Percentiles rank a stretch among this genome's conserved stretches.
Evolutionary conservation across 2,888 invertebrate genomes (phyloP).

Genomic region (Torymus texanus): DNA sequence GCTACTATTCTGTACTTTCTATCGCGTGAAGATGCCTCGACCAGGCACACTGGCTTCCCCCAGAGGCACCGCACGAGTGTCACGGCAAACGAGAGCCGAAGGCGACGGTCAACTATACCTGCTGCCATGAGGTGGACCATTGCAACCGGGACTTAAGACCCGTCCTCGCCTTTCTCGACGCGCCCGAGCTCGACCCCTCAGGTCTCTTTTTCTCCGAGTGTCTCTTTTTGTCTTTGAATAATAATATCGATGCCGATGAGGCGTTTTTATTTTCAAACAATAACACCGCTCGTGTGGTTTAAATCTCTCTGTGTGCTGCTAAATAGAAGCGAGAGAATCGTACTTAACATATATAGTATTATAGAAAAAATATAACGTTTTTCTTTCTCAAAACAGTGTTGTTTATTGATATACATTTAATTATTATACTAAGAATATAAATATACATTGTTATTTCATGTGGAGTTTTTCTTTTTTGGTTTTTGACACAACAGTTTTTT

Average conservation of each 20-base stretch:
- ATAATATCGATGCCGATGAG: too few species aligned
- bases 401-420: too few species aligned
- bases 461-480: conserved; percentile 26
- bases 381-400: too few species aligned
- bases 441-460: conserved; percentile 33
- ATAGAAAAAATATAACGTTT: too few species aligned
- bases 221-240: too few species aligned
- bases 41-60: conserved; percentile 78
- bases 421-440: too few species aligned
- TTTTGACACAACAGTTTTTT: background rate
- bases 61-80: conserved; percentile 76
- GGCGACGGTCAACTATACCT: conserved; percentile 52
- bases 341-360: too few species aligned
- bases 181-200: conserved; percentile 47
- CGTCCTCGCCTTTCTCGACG: conserved; percentile 71
- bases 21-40: conserved; percentile 76
- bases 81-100: conserved; percentile 40
- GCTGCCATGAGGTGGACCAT: conserved; percentile 78
- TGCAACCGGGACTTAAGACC: conserved; percentile 78
- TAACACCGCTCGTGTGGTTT: too few species aligned
- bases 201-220: too few species aligned
- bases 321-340: too few species aligned
- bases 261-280: too few species aligned
- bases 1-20: conserved; percentile 58
- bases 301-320: too few species aligned